Base-by-base conservation (phyloP, 2,113 vertebrate species). In the Corvus moneduloides region DNA sequence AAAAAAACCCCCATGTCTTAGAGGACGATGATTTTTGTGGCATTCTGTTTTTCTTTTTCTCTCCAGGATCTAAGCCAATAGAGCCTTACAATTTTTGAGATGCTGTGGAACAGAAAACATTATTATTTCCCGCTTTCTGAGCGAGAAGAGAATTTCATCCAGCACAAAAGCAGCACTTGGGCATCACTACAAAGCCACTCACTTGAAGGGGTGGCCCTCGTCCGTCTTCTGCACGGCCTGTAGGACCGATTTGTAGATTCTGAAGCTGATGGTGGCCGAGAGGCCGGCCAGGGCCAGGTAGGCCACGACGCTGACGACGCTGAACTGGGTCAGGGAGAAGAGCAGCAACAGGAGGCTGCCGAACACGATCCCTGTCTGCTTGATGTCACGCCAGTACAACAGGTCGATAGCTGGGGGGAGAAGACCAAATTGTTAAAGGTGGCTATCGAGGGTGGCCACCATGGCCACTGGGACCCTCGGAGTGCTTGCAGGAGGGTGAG, bases 171-270 rank as follows among this genome's bases (percentile, higher is more conserved):
- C 1, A 0, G 39, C 8, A 1, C 16, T 32, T 21, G 54, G 72
- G 39, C 37, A 22, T 1, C 19, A 7, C 30, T 11, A 15, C 48
- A 14, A 41, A 76, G 19, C 68, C 76, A 98, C 99, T 99, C 97
- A 99, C 99, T 99, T 99, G 98, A 99, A 99, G 32, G 99, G 99
- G 95, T 99, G 99, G 30, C 99, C 99, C 88, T 99, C 99, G 22
- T 99, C 99, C 20, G 99, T 99, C 97, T 99, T 99, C 98, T 99
- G 99, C 98, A 99, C 99, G 3, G 99, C 99, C 97, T 99, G 99
- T 95, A 99, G 98, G 81, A 99, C 99, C 2, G 99, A 99, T 97
- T 99, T 99, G 98, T 99, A 99, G 98, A 99, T 98, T 98, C 99
- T 98, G 98, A 99, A 99, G 97, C 99, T 99, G 98, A 99, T 99